Evolutionary conservation across 2,888 invertebrate species (phyloP), one percentile per base, ranked within the genome.

Genomic region (Idaea aversata): DNA sequence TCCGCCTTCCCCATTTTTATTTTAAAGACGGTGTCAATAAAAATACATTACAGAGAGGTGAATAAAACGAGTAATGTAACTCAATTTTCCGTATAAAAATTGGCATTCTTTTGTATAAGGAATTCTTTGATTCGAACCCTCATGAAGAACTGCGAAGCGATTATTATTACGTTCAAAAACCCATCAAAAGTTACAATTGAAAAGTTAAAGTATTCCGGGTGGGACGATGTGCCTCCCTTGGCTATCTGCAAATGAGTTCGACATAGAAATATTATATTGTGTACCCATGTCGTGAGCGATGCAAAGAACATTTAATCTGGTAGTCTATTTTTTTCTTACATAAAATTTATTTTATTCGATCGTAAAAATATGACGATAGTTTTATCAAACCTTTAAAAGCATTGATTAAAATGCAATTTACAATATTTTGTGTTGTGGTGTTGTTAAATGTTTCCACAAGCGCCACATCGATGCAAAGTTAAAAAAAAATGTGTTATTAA

Each of bases 141-240:
- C 87, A 88, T 85, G 16, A 86, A 82, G 79, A 74, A 79, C 86
- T 86, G 90, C 90, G 88, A 84, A 83, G 81, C 90, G 90, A 92
- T 92, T 93, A 92, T 93, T 92, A 92, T 92, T 92, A 88, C 90
- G 88, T 92, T 92, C 88, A 91, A 89, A 92, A 92, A 92, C 90
- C 92, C 92, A 93, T 92, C 93, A 92, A 90, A 93, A 93, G 92
- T 93, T 92, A 90, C 92, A 93, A 93, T 93, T 93, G 93, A 93
- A 93, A 92, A 93, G 92, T 92, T 93, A 93, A 92, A 92, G 93
- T 91, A 91, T 91, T 85, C 92, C 91, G 86, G 80, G 84, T 79
- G 91, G 90, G 88, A 87, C 85, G 83, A 65, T 85, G 82, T 84
- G 85, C 84, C 88, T 85, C 90, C 90, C 87, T 75, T 73, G 72